phyloP scores from a whole-genome alignment of 2,113 vertebrate species.

The Gallinago jamesoni region DNA sequence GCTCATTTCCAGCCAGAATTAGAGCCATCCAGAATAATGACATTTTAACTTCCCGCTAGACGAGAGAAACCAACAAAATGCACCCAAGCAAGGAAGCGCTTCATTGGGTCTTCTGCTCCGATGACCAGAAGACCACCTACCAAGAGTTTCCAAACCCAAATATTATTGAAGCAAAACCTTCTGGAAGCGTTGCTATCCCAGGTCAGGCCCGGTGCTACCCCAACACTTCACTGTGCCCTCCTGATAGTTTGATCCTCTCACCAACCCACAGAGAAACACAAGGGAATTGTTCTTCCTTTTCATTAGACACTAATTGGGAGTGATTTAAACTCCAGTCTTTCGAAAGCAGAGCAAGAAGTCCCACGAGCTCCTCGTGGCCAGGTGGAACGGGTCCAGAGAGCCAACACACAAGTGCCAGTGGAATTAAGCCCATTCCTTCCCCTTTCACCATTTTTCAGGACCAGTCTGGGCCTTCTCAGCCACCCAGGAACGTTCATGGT shows the following conservation, averaged over 20 bases:
- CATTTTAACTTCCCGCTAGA: not conserved
- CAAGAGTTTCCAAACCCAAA: not conserved
- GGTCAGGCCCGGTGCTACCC: not conserved
- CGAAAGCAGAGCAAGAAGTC: not conserved
- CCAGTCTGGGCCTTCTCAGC: not conserved
- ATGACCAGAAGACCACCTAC: not conserved
- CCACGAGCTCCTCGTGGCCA: fast-evolving
- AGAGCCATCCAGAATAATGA: not conserved
- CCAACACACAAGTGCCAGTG: not conserved
- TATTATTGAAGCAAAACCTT: not conserved
- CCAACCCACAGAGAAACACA: not conserved
- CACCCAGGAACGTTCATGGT: fast-evolving
- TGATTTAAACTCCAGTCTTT: fast-evolving
- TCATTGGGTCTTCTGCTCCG: not conserved
- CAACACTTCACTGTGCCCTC: not conserved
- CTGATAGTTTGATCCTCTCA: not conserved
- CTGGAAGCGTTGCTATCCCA: not conserved
- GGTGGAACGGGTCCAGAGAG: not conserved
- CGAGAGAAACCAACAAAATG: fast-evolving
- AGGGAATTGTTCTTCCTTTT: not conserved
- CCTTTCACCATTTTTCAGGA: not conserved
- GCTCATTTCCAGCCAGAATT: not conserved
- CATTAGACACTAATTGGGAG: not conserved
- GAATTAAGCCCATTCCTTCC: not conserved
- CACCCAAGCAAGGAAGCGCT: not conserved